A percentile compares a stretch with the other conserved stretches of the same genome.
phyloP scores from a whole-genome alignment of 2,797 vertebrate genomes.

The Heterohyrax brucei region DNA sequence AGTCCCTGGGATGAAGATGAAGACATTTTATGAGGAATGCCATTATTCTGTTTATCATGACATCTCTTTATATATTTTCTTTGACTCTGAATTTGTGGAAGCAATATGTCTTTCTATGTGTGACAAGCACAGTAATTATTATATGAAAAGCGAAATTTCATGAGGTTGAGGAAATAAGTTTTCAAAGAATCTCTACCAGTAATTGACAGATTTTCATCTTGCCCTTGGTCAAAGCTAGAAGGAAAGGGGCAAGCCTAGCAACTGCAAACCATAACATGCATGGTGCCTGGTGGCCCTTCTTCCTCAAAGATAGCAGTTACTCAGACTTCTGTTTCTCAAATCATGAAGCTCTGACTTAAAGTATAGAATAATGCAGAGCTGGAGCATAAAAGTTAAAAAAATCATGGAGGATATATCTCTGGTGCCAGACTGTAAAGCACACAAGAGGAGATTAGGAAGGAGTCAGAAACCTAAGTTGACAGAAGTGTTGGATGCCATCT shows the following conservation, averaged over 20 bases:
- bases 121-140: not conserved
- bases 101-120: not conserved
- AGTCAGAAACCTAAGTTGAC: conserved; percentile 57
- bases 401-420: conserved; percentile 46
- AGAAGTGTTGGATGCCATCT: conserved; percentile 78
- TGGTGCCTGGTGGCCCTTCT: not conserved
- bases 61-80: conserved; percentile 1
- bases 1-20: not conserved
- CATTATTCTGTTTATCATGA: not conserved
- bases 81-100: conserved; percentile 54
- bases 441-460: conserved; percentile 38
- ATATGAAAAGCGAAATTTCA: conserved; percentile 19
- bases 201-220: not conserved
- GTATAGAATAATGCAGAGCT: not conserved
- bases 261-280: rapidly evolving
- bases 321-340: not conserved
- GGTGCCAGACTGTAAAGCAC: conserved; percentile 7
- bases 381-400: not conserved
- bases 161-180: not conserved
- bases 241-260: not conserved
- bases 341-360: not conserved
- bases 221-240: not conserved
- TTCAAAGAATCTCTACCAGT: not conserved
- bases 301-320: not conserved
- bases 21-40: not conserved